Percentiles rank a stretch among this genome's conserved stretches.
Evolutionary conservation across 2,888 invertebrate genomes (phyloP).

Genomic region (Minunthozetes semirufus): DNA sequence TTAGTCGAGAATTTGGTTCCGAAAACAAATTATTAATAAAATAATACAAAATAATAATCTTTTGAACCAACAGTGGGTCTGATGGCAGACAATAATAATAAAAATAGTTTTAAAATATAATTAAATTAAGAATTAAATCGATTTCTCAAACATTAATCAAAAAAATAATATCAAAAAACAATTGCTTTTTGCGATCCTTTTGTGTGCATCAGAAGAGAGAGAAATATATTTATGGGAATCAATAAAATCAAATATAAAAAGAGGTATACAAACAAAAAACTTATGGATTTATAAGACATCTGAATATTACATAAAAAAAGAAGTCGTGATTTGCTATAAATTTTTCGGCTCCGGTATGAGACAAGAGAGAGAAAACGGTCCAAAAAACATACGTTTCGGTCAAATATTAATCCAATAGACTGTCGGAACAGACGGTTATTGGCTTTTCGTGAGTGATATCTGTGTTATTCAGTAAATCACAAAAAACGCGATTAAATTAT

Average conservation of each 20-base stretch:
- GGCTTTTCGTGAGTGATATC: too few relatives aligned
- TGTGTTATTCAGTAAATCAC: too few relatives aligned
- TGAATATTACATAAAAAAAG: neutral
- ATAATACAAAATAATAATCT: neutral
- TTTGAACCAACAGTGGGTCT: too few relatives aligned
- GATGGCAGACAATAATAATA: too few relatives aligned
- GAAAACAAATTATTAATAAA: neutral
- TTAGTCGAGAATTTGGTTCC: neutral
- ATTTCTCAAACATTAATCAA: neutral
- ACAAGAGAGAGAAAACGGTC: neutral
- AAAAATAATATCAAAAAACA: neutral
- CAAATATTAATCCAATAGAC: too few relatives aligned
- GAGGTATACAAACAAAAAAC: neutral
- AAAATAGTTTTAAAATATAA: too few relatives aligned
- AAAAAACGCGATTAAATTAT: too few relatives aligned
- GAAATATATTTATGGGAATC: neutral
- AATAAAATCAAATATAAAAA: neutral
- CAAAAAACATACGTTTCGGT: too few relatives aligned
- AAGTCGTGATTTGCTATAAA: constrained; percentile 5
- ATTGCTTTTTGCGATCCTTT: neutral
- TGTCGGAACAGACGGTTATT: too few relatives aligned
- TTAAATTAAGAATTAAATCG: neutral
- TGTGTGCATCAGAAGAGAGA: constrained; percentile 13
- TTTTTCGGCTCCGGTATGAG: neutral
- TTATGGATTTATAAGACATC: neutral